Evolutionary conservation across 2,888 invertebrate species (phyloP), one percentile per base, ranked within the genome.

Genomic region (Acronicta aceris): DNA sequence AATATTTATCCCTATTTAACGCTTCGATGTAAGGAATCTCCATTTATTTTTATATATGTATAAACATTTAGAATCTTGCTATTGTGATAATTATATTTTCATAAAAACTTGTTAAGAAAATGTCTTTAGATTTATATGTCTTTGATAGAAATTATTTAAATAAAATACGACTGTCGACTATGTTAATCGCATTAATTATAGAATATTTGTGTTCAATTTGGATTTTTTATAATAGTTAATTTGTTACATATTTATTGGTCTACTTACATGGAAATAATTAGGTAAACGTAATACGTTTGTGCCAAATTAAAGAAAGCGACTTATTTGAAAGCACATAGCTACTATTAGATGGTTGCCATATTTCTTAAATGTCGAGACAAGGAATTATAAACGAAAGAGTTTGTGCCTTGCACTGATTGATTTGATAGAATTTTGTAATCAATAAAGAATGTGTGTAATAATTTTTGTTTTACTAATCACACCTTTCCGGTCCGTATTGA

Each of bases 401-500:
- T 21, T 59, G 76, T 78, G 77, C 77, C 75, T 76, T 78, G 71
- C 77, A 69, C 76, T 63, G 50, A 59, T 71, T 72, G 62, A 74
- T 66, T 71, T 66, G 58, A 71, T 70, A 68, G 69, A 67, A 61
- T 71, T 74, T 79, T 83, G 76, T 81, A 79, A 71, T 74, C 70
- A 84, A 83, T 84, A 84, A 84, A 84, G 59, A 64, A 79, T 78
- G 79, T 83, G 79, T 81, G 76, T 79, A 76, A 66, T 41, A 27
- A 38, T 65, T 68, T 78, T 64, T 71, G 79, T 82, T 78, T 81
- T 74, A 66, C 77, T 78, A 65, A 52, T 68, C 49, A 60, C 68
- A 72, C 73, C 79, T 65, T 10, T 65, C 65, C 16, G 36, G 0
- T 10, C 12, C 15, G 27, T 57, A 17, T 52, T 33, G 53, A 49